Conservation (phyloP, 2,888 invertebrate genomes). For the Ichneumon xanthorius region DNA sequence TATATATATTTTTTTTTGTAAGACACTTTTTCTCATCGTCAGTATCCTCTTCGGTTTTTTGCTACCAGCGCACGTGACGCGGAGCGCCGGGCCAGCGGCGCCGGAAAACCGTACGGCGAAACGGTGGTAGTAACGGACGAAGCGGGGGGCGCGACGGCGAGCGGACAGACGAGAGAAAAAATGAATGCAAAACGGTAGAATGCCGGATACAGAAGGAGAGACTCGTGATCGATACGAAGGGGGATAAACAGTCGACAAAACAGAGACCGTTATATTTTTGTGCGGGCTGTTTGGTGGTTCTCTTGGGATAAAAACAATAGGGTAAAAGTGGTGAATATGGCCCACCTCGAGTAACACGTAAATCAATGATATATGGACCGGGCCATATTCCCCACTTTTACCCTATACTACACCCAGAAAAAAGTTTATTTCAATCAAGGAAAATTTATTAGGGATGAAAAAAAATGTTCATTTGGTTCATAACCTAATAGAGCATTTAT, state of each 20-base stretch:
- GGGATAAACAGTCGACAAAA: constrained; percentile 4
- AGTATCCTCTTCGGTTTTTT: background rate
- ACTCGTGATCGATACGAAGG: constrained; percentile 16
- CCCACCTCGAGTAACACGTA: too few relatives aligned
- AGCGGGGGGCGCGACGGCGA: constrained; percentile 2
- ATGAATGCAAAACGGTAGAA: constrained; percentile 22
- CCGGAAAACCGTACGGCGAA: constrained; percentile 3
- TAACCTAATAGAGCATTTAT: too few relatives aligned
- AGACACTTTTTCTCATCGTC: constrained; percentile 4
- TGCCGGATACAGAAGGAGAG: constrained; percentile 13
- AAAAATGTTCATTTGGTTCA: too few relatives aligned
- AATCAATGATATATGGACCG: too few relatives aligned
- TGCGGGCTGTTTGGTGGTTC: background rate
- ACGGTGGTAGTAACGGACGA: constrained; percentile 16
- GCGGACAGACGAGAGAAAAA: constrained; percentile 29
- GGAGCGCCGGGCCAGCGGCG: constrained; percentile 8
- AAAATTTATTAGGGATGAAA: too few relatives aligned
- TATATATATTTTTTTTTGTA: background rate
- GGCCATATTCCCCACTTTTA: too few relatives aligned
- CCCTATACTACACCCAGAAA: too few relatives aligned
- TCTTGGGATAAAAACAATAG: background rate
- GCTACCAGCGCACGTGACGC: constrained; percentile 9
- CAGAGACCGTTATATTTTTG: constrained; percentile 9
- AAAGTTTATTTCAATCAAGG: too few relatives aligned
- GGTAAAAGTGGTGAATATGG: too few relatives aligned